Percentiles rank a stretch among this genome's conserved stretches.
These are phyloP conservation scores for Pollimyrus isidori DNA, from an alignment of 2,113 vertebrate genomes.

Conservation along the genomic window DNA sequence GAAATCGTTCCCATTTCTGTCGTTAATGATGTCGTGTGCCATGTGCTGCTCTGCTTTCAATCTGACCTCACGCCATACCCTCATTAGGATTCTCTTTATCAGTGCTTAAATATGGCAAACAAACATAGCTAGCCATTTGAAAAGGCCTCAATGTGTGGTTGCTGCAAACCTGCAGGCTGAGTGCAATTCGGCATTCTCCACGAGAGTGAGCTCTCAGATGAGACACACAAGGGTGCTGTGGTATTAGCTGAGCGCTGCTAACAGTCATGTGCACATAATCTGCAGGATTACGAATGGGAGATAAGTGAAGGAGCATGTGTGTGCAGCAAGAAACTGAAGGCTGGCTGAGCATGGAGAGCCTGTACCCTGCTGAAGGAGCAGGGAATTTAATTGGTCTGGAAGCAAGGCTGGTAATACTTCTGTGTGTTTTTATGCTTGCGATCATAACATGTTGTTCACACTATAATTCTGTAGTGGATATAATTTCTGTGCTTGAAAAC, in stretches of 20 bases:
- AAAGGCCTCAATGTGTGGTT: background rate
- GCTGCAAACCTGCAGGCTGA: background rate
- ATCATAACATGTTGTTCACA: conserved; percentile 4
- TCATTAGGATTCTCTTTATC: conserved; percentile 64
- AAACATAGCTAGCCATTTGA: conserved; percentile 48
- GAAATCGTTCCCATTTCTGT: background rate
- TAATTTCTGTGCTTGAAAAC: conserved; percentile 9
- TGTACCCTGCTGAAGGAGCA: background rate
- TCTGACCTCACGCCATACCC: conserved; percentile 42
- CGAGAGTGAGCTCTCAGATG: background rate
- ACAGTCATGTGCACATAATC: background rate
- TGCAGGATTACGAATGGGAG: background rate
- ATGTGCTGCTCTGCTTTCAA: conserved; percentile 19
- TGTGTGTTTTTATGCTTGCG: background rate
- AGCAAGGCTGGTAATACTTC: background rate
- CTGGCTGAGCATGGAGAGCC: background rate
- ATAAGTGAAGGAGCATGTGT: background rate
- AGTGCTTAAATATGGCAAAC: conserved; percentile 60
- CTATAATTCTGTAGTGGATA: background rate
- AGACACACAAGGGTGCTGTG: background rate
- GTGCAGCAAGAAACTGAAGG: background rate
- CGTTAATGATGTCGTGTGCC: no score
- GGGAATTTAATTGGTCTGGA: background rate
- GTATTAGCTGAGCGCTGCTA: background rate
- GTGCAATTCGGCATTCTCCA: background rate